Evolutionary conservation across 64 coral and sea anemone genomes (phyloP), one percentile per base, ranked within the genome.

Genomic region (Pocillopora verrucosa): DNA sequence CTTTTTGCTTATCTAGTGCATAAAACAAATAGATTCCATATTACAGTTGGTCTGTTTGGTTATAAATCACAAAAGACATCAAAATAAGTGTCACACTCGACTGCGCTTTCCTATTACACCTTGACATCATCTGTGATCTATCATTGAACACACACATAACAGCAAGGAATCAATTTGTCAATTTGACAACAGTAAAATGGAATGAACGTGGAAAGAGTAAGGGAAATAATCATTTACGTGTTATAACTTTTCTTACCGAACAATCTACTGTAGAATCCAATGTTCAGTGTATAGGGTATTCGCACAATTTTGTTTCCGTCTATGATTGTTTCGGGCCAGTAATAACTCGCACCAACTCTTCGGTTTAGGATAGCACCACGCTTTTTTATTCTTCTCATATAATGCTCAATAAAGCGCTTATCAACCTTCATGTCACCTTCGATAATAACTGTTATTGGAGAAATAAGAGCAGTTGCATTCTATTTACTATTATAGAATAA

Each of bases 361-460:
- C 19, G 67, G 36, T 45, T 72, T 4, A 84, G 16, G 38, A 84
- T 58, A 10, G 82, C 82, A 57, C 82, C 82, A 4, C 82, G 82
- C 36, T 84, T 84, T 4, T 15, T 84, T 0, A 61, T 62, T 13
- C 58, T 34, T 25, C 62, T 19, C 26, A 38, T n/a, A 24, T 72
- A 51, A 51, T 51, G 11, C 16, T 56, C 17, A 1, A 57, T 0
- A 16, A 72, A 72, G 36, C 36, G 22, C 41, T 65, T 51, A 5
- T 84, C 64, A 1, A 84, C 64, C 82, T 72, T 72, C 82, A 84
- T 84, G 35, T 84, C 82, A 56, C 82, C 82, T 58, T 84, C 82
- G 17, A 84, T 56, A 13, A 84, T 35, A 84, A 84, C 82, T 84
- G 56, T n/a, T 15, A 17, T 17, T 12, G 37, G 38, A 83, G 61